Evolutionary conservation across 2,113 vertebrate species (phyloP).

Genomic region (Silurus meridionalis): DNA sequence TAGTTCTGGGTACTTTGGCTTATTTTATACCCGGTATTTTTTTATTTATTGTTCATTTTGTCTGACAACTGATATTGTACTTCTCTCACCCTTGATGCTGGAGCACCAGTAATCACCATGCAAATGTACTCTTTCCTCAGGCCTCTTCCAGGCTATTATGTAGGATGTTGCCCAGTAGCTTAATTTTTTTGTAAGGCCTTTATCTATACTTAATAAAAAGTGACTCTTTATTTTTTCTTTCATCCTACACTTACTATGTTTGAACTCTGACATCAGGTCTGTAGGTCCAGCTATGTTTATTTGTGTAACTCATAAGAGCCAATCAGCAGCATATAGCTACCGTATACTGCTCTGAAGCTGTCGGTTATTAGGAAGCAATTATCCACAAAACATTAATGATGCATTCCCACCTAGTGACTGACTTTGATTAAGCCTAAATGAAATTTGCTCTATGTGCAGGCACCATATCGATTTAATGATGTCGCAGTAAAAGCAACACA

Average conservation of each 20-base stretch:
- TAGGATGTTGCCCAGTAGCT: not conserved
- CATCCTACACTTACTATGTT: slow-evolving; percentile 22
- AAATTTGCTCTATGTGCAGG: slow-evolving; percentile 38
- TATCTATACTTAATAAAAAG: not conserved
- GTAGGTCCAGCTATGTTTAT: slow-evolving; percentile 8
- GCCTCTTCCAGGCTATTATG: not conserved
- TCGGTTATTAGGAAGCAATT: slow-evolving; percentile 51
- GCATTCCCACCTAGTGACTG: slow-evolving; percentile 41
- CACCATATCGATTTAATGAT: slow-evolving; percentile 44
- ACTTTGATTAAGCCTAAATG: slow-evolving; percentile 41
- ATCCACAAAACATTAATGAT: slow-evolving; percentile 46
- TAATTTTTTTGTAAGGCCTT: not conserved
- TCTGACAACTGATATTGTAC: slow-evolving; percentile 12
- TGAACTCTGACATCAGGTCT: slow-evolving; percentile 1
- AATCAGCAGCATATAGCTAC: not conserved
- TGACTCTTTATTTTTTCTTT: slow-evolving; percentile 24
- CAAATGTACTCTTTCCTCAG: not conserved
- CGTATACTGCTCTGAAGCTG: slow-evolving; percentile 37
- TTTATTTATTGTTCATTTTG: not conserved
- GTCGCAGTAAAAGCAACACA: slow-evolving; percentile 33
- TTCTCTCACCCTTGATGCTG: not conserved
- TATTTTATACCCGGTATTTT: not conserved
- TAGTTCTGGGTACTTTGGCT: not conserved
- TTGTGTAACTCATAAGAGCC: not conserved
- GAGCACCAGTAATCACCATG: not conserved